Evolutionary conservation across 2,888 invertebrate genomes (phyloP), one percentile per base, ranked within the genome.

Genomic region (Tillus elongatus): DNA sequence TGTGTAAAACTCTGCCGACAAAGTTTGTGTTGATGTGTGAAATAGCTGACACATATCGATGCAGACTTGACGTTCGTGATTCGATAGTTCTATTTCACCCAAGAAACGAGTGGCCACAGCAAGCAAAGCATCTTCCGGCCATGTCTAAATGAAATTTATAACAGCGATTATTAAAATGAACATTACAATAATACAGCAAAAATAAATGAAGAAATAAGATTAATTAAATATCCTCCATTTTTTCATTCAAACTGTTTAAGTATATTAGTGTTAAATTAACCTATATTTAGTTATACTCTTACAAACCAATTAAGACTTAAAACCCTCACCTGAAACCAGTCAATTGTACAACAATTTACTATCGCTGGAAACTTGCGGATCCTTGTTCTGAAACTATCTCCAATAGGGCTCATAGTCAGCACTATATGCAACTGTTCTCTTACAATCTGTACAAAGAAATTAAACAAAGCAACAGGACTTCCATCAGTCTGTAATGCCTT

Each of bases 291-390:
- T n/a, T n/a, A n/a, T n/a, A n/a, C n/a, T n/a, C n/a, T n/a, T n/a
- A n/a, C n/a, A n/a, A n/a, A n/a, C n/a, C n/a, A n/a, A n/a, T n/a
- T 8, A 19, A 19, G 9, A 19, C 24, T 12, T 30, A 15, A n/a
- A 2, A n/a, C n/a, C n/a, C 14, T 2, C 30, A 75, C 76, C 71
- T 88, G 90, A 63, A 93, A 89, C 93, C 93, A 93, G 62, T 93
- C 91, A 44, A 93, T 92, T 1, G 92, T 93, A 58, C 93, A 93
- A 61, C 92, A 93, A 61, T 92, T 95, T 40, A 93, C 88, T 13
- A 95, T 75, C 0, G 91, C 81, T 0, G 93, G 93, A 61, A 93
- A 95, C 63, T 90, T 92, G 36, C 92, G 72, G 15, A 93, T 79
- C 36, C 87, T 73, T 50, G 78, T 81, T 33, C 88, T 71, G 57